These are phyloP conservation scores for Unio pictorum DNA, from an alignment of 2,888 invertebrate species.

Conservation along the genomic window DNA sequence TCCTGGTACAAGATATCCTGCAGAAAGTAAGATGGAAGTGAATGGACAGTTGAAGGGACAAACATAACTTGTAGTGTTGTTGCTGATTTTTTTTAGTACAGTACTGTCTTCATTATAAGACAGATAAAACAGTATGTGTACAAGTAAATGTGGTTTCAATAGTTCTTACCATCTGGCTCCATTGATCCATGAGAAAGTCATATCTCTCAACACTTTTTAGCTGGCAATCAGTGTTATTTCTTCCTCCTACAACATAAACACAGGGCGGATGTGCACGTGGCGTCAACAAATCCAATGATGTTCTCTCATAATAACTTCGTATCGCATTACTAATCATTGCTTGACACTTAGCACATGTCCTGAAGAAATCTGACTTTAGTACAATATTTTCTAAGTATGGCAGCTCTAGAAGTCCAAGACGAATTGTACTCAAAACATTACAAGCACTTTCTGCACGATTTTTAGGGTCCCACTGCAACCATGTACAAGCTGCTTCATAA, in stretches of 20 bases:
- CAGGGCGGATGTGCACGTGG: conserved; percentile 66
- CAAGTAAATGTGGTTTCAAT: neutral
- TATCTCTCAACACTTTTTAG: conserved; percentile 67
- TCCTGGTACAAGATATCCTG: no score
- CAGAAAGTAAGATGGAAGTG: no score
- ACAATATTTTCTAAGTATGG: conserved; percentile 64
- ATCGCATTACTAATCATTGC: conserved; percentile 63
- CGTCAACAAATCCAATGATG: conserved; percentile 50
- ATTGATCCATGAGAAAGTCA: conserved; percentile 65
- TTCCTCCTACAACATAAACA: conserved; percentile 68
- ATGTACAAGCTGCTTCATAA: conserved; percentile 62
- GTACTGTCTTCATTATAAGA: no score
- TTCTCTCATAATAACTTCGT: conserved; percentile 57
- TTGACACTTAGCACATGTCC: conserved; percentile 67
- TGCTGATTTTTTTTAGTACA: no score
- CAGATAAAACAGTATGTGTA: neutral
- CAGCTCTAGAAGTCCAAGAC: conserved; percentile 62
- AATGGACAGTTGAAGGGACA: no score
- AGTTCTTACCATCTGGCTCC: conserved; percentile 62
- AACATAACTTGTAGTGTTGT: no score
- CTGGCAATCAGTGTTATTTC: conserved; percentile 66
- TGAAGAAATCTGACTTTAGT: conserved; percentile 61
- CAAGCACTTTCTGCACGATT: conserved; percentile 52
- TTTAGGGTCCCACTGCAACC: conserved; percentile 61
- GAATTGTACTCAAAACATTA: conserved; percentile 60